Base-by-base conservation (phyloP, 2,888 invertebrate species). In the Sinelater perroti region DNA sequence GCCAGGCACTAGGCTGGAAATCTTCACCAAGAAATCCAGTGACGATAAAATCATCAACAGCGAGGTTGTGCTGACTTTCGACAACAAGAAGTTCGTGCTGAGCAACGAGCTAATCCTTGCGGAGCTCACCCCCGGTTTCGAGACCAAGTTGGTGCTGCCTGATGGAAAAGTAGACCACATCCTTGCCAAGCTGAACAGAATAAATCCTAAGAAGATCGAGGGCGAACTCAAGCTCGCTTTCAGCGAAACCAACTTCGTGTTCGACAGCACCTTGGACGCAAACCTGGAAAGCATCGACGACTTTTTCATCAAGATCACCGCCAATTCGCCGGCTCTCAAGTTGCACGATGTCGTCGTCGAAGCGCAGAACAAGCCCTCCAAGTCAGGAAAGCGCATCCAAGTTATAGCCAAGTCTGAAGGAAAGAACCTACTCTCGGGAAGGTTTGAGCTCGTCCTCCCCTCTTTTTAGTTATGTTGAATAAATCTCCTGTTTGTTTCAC, bases 381-480 rank as follows among this genome's bases (percentile, higher is more conserved):
- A 81, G 50, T 81, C 82, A 14, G 81, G 80, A 54, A 89, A 88
- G 62, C 82, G 83, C 4, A 79, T 93, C 50, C 82, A 85, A 58
- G 81, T 91, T 67, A 77, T 80, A 1, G 82, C 87, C 0, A 87
- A 84, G 20, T 85, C 86, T 40, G 85, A 83, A 2, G 84, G 84
- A 54, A 85, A 88, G 69, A 87, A 87, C 47, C 72, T 91, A 5
- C 69, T 91, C 1, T 84, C 86, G 67, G 91, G 92, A 81, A 86
- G 83, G 87, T 87, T 72, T 69, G 70, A n/a, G n/a, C n/a, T 26
- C 28, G 2, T 3, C 28, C 3, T 2, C 8, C 67, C 16, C 18
- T 20, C 10, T 3, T 17, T 1, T 1, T 1, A 36, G 3, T 24
- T 3, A 1, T 10, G 8, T 8, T 21, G 8, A 11, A 5, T 4